Base-by-base conservation (phyloP, 2,888 invertebrate genomes). In the Habroteleia sp. region DNA sequence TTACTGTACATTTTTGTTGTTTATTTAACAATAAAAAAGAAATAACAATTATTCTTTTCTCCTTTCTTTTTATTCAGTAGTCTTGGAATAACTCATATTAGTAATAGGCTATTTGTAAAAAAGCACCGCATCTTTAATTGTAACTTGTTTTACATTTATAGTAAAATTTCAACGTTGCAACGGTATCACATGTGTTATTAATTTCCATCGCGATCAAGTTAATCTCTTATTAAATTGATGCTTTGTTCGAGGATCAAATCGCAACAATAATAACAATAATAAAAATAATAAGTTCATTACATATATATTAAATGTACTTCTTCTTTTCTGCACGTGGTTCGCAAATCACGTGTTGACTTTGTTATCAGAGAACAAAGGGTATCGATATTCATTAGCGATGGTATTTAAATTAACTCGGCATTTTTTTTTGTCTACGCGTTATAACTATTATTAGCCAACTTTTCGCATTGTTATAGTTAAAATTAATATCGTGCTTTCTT, bases 1-100 rank as follows among this genome's bases (percentile, higher is more conserved):
- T 86, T 85, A 87, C 83, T 88, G 87, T 88, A 88, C 86, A 88
- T 88, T 87, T 83, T 88, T 87, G 86, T 88, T 88, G 84, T 87
- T 87, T 88, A 88, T 87, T 88, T 88, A 88, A 87, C 85, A 88
- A 88, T 88, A 88, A 88, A 86, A 84, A 83, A 81, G 84, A 84
- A 83, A 82, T 83, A 84, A 84, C 82, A 83, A 84, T 83, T 83
- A 85, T 68, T 81, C 84, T 82, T 27, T 35, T 56, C 5, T 33
- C 14, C 33, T 63, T 56, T 56, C 65, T 58, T 58, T 33, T 8
- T 37, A 10, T 29, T 5, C 29, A 7, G 7, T 29, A n/a, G n/a
- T n/a, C n/a, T n/a, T n/a, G n/a, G n/a, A n/a, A n/a, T n/a, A n/a
- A n/a, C n/a, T n/a, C n/a, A n/a, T n/a, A n/a, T n/a, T n/a, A n/a